These are phyloP conservation scores for Eudiplozoon nipponicum DNA, from an alignment of 2,888 invertebrate genomes.

Conservation along the genomic window DNA sequence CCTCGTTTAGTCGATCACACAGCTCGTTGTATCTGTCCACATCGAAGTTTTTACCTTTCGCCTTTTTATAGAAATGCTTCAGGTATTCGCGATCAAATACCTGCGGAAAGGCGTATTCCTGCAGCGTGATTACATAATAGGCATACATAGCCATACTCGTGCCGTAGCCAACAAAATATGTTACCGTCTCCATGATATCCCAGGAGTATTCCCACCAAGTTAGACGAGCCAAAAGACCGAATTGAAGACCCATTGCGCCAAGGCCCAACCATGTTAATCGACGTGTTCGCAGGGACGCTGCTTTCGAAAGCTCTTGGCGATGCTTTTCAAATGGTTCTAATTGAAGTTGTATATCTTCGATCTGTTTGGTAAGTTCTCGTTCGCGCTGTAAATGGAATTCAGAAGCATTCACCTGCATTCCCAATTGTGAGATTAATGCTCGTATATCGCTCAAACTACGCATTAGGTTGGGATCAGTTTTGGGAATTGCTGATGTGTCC, in stretches of 20 bases:
- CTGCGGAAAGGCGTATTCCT: constrained; percentile 64
- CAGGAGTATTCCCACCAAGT: constrained; percentile 99
- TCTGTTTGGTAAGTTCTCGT: constrained; percentile 38
- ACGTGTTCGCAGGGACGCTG: constrained; percentile 26
- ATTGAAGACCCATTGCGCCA: constrained; percentile 72
- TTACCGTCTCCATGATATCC: constrained; percentile 36
- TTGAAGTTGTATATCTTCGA: constrained; percentile 50
- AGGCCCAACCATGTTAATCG: constrained; percentile 44
- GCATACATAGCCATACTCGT: constrained; percentile 73
- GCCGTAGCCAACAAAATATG: constrained; percentile 73
- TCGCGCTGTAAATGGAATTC: constrained; percentile 62
- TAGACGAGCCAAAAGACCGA: constrained; percentile 66
- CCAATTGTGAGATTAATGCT: constrained; percentile 43
- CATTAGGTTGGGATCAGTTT: too few species aligned
- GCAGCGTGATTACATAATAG: constrained; percentile 55
- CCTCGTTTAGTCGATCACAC: constrained; percentile 36
- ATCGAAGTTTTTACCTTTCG: constrained; percentile 50
- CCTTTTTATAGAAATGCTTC: constrained; percentile 49
- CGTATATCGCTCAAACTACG: neutral
- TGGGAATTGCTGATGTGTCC: too few species aligned
- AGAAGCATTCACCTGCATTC: constrained; percentile 59
- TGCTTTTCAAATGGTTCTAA: constrained; percentile 57
- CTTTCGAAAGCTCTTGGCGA: constrained; percentile 36
- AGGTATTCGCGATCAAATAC: constrained; percentile 58
- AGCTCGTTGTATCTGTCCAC: constrained; percentile 49